Percentiles rank a stretch among this genome's conserved stretches.
Conservation (phyloP, 2,113 vertebrate genomes). For the Chionomys nivalis region DNA sequence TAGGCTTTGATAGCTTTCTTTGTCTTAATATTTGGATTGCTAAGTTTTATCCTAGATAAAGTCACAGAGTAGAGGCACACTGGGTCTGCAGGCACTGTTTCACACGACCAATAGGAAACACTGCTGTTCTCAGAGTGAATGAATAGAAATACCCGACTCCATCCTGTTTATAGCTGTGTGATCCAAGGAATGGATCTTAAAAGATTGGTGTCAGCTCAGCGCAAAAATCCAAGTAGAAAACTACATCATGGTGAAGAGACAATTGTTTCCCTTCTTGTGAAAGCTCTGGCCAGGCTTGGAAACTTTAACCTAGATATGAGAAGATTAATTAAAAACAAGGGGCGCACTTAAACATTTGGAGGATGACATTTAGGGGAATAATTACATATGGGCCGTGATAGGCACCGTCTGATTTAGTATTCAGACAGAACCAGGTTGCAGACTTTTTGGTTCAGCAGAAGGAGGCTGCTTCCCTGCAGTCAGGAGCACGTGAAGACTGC, state of each 20-base stretch:
- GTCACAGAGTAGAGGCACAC: not conserved
- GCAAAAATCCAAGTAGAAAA: not conserved
- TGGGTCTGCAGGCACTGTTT: not conserved
- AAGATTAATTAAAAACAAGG: slow-evolving; percentile 47
- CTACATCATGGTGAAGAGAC: not conserved
- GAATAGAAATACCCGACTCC: not conserved
- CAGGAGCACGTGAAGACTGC: not conserved
- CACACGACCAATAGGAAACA: not conserved
- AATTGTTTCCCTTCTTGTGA: not conserved
- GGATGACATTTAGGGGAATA: slow-evolving; percentile 33
- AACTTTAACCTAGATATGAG: not conserved
- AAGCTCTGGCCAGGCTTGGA: not conserved
- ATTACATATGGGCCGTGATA: not conserved
- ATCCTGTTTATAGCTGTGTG: not conserved
- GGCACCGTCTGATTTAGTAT: not conserved
- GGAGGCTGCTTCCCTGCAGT: not conserved
- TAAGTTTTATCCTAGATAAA: not conserved
- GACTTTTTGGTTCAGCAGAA: not conserved
- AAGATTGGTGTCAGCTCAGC: slow-evolving; percentile 7
- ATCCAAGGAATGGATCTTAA: not conserved
- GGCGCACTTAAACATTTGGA: not conserved
- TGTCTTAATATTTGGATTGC: not conserved
- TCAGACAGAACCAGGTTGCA: not conserved
- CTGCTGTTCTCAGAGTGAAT: not conserved
- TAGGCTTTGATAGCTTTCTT: not conserved